Evolutionary conservation across 2,797 vertebrate genomes (phyloP).

Genomic region (Carduelis carduelis): DNA sequence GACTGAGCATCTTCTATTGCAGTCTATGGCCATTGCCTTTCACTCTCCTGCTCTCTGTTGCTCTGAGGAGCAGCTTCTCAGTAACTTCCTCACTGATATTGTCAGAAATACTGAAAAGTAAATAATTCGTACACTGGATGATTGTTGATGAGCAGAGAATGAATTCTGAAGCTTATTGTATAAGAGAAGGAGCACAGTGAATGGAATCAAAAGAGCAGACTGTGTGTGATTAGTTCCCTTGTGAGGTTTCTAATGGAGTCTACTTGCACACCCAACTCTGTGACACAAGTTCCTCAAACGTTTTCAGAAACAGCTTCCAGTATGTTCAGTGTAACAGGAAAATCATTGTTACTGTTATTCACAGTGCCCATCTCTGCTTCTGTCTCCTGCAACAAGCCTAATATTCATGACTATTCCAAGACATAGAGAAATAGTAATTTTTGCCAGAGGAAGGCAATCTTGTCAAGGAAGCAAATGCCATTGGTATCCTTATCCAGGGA

Average conservation of each 20-base stretch:
- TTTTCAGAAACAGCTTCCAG: not conserved
- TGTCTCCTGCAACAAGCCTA: not conserved
- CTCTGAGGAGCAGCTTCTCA: not conserved
- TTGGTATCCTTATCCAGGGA: not conserved
- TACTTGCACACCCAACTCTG: not conserved
- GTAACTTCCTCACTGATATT: not conserved
- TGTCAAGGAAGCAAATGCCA: not conserved
- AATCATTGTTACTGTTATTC: not conserved
- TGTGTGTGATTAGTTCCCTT: not conserved
- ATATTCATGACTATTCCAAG: not conserved
- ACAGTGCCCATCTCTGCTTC: not conserved
- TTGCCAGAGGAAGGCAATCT: not conserved
- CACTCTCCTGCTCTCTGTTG: not conserved
- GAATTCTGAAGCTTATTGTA: not conserved
- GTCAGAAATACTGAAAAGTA: not conserved
- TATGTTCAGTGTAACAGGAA: not conserved
- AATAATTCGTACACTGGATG: not conserved
- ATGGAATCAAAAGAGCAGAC: not conserved
- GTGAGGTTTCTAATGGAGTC: not conserved
- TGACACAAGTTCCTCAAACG: not conserved
- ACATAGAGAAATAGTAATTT: not conserved
- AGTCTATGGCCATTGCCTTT: not conserved
- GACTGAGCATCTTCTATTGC: not conserved
- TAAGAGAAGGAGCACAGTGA: not conserved
- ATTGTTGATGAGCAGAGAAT: not conserved